Base-by-base conservation (phyloP, 53 echinoderm and acorn worm species). In the Patiria pectinifera region DNA sequence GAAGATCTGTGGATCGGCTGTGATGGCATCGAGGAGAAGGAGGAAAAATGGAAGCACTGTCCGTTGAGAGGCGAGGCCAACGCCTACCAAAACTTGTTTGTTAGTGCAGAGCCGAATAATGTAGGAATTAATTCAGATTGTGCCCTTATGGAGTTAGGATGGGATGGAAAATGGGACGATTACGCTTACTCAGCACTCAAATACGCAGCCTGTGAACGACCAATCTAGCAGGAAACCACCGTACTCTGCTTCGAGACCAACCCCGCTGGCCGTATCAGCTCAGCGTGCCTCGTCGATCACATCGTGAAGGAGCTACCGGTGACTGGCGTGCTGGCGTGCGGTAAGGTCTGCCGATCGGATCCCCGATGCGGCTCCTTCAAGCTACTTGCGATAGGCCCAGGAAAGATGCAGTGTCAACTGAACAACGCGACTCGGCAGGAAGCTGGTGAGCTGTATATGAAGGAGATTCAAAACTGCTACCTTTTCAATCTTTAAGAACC, bases 371-470 rank as follows among this genome's bases (percentile, higher is more conserved):
- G 45, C 66, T 85, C 85, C 66, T 66, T 85, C 85, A 85, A 85
- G 43, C 85, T 85, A 69, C 69, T 66, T 43, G 45, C 69, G 12
- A 63, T 63, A 69, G 69, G 19, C 26, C 48, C 22, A 85, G 86
- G 75, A 75, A 74, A 86, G 86, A 74, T 24, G 86, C n/a, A 48
- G 70, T 86, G 86, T 48, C 86, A 71, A 25, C 86, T 72, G 86
- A 86, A 48, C 75, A 49, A 86, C 75, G 46, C 53, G 19, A 71
- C 44, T 4, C 66, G 25, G 7, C 63, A 85, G 11, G 63, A 63
- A 44, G 44, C 44, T 8, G 26, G 26, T 43, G 69, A 44, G 15
- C 44, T 13, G 23, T 14, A 66, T 15, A 15, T 85, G 43, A 69
- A 35, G 69, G 16, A 66, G 23, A 26, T 23, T 10, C 8, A 43